A percentile compares a stretch with the other conserved stretches of the same genome.
Conservation (phyloP, 2,888 invertebrate species). For the Noctua pronuba region DNA sequence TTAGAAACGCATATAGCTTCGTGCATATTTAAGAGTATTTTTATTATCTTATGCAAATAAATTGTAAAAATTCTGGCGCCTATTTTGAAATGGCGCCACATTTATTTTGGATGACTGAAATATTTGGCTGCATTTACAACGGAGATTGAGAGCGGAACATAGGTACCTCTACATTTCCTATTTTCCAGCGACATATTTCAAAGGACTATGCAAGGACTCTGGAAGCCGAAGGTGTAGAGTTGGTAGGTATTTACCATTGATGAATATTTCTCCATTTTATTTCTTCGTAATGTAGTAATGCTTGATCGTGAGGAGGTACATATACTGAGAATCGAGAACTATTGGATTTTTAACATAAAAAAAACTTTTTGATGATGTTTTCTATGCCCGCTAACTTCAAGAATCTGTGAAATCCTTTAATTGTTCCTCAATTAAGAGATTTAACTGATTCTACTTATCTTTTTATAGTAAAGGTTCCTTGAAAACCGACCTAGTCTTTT, state of each 20-base stretch:
- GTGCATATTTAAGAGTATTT: slow-evolving; percentile 6
- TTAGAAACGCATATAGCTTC: neutral
- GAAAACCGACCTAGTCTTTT: neutral
- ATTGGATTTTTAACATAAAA: neutral
- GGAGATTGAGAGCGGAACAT: neutral
- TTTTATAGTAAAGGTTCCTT: neutral
- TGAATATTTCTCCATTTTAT: neutral
- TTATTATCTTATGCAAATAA: neutral
- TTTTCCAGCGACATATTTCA: neutral
- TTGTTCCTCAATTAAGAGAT: neutral
- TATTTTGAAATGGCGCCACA: slow-evolving; percentile 32
- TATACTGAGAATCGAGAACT: neutral
- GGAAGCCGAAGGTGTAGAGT: neutral
- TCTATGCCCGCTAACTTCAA: neutral
- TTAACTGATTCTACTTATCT: neutral
- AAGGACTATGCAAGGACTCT: neutral
- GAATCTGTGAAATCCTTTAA: neutral
- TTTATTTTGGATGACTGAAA: slow-evolving; percentile 15
- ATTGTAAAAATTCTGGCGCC: slow-evolving; percentile 14
- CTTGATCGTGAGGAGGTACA: neutral
- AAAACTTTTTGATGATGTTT: neutral
- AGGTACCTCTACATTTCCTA: neutral
- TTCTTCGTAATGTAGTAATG: neutral
- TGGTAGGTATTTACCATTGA: neutral
- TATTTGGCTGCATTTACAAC: slow-evolving; percentile 17